Percentiles rank a stretch among this genome's conserved stretches.
Conservation (phyloP, 2,113 vertebrate species). For the Nycticorax nycticorax region DNA sequence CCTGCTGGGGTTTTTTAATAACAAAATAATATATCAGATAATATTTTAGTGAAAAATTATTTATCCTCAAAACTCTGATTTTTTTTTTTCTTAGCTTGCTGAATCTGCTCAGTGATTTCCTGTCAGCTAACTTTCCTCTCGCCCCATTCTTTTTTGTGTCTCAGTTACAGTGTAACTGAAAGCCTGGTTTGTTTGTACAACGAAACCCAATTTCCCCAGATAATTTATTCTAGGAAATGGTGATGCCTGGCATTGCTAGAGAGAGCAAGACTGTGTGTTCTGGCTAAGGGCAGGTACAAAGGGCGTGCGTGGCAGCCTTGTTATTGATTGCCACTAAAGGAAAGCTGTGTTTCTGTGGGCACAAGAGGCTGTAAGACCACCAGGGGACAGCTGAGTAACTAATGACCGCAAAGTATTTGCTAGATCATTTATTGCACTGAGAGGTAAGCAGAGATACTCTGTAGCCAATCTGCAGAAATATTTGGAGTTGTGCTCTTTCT, state of each 20-base stretch:
- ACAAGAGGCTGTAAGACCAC: neutral
- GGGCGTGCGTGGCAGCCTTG: neutral
- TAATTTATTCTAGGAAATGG: conserved; percentile 42
- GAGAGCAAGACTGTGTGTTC: conserved; percentile 8
- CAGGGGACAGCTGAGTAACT: neutral
- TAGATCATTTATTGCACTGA: neutral
- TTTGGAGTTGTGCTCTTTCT: neutral
- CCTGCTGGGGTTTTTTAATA: neutral
- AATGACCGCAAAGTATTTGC: neutral
- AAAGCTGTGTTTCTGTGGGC: neutral
- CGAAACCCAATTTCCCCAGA: neutral
- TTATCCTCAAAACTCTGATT: neutral
- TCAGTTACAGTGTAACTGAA: conserved; percentile 33
- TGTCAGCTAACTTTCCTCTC: neutral
- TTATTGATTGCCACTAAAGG: neutral
- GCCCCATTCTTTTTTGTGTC: neutral
- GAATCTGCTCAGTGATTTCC: neutral
- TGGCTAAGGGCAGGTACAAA: conserved; percentile 3
- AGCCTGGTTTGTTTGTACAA: conserved; percentile 23
- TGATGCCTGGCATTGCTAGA: conserved; percentile 4
- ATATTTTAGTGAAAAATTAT: neutral
- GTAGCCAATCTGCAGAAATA: neutral
- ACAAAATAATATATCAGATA: neutral
- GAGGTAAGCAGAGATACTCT: neutral
- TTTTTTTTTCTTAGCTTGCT: neutral